Base-by-base conservation (phyloP, 2,797 vertebrate genomes). In the Liparis tanakae region DNA sequence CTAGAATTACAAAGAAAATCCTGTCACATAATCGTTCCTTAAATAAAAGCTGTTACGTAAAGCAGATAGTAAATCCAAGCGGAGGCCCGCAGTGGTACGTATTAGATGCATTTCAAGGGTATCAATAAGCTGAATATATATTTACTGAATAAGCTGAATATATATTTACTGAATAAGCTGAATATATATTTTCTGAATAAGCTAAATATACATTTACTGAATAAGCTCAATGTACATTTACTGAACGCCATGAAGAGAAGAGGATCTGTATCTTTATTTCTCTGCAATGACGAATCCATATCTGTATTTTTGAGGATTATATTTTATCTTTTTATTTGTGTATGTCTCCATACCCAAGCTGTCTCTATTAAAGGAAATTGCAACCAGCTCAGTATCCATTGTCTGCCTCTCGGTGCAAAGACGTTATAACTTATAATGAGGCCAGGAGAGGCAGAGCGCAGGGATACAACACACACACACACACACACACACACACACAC, bases 1-100 rank as follows among this genome's bases (percentile, higher is more conserved):
- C 10, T 67, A 55, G 50, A 76, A 54, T 58, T 48, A 50, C 50
- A 58, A 51, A 79, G 70, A 22, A 71, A 76, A 76, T 70, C 73
- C 57, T 53, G 6, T 60, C 44, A 36, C 57, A 37, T 85, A 70
- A 79, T 76, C 67, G 39, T 65, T 60, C 30, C 36, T 34, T 55
- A 20, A 30, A 58, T 72, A 70, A 74, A 71, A 54, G 65, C 51
- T 54, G 7, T 46, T 18, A 13, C 18, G 6, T 54, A 70, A 67
- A 78, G 48, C 36, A 43, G 36, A 25, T 6, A 67, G 41, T 64
- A 34, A 64, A 72, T 68, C 66, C 69, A 68, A 66, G 41, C 8
- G 10, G 53, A 57, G 9, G 14, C 20, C 53, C 59, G 33, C 18
- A 64, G n/a, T 30, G 30, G 43, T 58, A 36, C 60, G 25, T 30